These are phyloP conservation scores for Electrona antarctica DNA, from an alignment of 2,113 vertebrate genomes.

Conservation along the genomic window DNA sequence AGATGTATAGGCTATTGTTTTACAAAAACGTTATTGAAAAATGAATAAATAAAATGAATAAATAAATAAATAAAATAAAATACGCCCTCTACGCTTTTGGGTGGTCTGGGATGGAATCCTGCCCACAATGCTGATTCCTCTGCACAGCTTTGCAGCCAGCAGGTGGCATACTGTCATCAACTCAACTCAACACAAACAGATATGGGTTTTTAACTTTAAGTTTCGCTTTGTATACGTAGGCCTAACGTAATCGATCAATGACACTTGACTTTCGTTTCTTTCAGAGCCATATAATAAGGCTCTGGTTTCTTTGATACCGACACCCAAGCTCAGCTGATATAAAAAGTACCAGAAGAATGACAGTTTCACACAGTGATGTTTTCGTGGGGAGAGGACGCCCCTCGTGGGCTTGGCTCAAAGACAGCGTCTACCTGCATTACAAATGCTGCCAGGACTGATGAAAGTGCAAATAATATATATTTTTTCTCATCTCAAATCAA, in stretches of 20 bases:
- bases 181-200: not conserved
- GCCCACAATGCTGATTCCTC: no score
- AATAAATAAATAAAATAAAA: no score
- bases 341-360: not conserved
- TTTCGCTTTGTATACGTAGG: not conserved
- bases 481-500: not conserved
- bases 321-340: no score
- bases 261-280: not conserved
- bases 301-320: no score
- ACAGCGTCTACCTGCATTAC: not conserved
- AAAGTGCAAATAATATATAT: not conserved
- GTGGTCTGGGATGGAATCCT: no score
- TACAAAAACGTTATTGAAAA: no score
- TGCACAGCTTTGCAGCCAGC: no score
- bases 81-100: no score
- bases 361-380: slow-evolving; percentile 35
- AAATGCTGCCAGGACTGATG: not conserved
- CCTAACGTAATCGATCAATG: not conserved
- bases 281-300: no score
- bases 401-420: slow-evolving; percentile 22
- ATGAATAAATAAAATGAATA: no score
- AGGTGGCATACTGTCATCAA: not conserved
- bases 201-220: not conserved
- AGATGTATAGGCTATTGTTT: no score
- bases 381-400: slow-evolving; percentile 55